phyloP scores from a whole-genome alignment of 2,888 invertebrate genomes.

The Drosophila testacea region DNA sequence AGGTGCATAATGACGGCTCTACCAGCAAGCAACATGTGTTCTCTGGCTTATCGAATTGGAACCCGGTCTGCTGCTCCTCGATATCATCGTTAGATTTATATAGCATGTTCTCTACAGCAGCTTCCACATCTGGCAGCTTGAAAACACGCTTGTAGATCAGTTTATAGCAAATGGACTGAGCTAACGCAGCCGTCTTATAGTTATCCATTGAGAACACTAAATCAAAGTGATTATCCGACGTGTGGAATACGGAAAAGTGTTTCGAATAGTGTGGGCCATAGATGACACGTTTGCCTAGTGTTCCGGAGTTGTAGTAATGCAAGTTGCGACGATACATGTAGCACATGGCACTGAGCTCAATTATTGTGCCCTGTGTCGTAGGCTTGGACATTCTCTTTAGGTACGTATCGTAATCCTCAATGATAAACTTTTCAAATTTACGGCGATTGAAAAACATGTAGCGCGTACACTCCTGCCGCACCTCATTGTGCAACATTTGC shows the following conservation, averaged over 20 bases:
- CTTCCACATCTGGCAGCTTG: too few species aligned
- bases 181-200: constrained; percentile 85
- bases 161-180: too few species aligned
- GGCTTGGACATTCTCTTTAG: constrained; percentile 88
- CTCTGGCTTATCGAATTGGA: constrained; percentile 83
- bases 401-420: constrained; percentile 88
- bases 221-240: constrained; percentile 92
- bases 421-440: constrained; percentile 88
- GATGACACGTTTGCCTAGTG: constrained; percentile 81
- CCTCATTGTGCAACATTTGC: constrained; percentile 90
- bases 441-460: constrained; percentile 88
- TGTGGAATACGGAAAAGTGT: constrained; percentile 85
- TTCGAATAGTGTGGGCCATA: constrained; percentile 73
- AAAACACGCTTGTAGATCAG: too few species aligned
- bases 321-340: constrained; percentile 90
- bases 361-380: constrained; percentile 86
- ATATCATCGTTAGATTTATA: constrained; percentile 88
- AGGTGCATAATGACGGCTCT: too few species aligned
- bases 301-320: constrained; percentile 88
- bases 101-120: constrained; percentile 85
- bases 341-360: constrained; percentile 90
- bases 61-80: constrained; percentile 73
- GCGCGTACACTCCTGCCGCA: constrained; percentile 90
- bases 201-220: constrained; percentile 91
- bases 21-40: constrained; percentile 33